phyloP scores from a whole-genome alignment of 2,113 vertebrate genomes.

The Ophiodon elongatus region DNA sequence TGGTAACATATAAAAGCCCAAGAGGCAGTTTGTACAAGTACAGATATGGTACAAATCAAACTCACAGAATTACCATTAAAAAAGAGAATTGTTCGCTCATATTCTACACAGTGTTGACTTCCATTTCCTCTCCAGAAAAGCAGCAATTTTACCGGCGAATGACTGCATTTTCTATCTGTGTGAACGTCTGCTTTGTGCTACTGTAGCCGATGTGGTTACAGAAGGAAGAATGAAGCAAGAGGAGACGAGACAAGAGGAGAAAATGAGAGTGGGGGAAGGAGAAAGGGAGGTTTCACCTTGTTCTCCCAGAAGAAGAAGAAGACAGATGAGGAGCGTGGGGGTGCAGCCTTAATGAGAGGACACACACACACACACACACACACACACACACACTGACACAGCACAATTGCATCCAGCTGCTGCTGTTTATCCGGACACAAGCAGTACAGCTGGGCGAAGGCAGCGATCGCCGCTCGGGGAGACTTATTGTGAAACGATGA shows the following conservation, averaged over 20 bases:
- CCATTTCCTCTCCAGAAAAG: background rate
- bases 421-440: slow-evolving; percentile 72
- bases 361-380: slow-evolving; percentile 29
- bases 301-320: slow-evolving; percentile 25
- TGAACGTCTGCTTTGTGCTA: background rate
- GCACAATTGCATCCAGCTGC: slow-evolving; percentile 80
- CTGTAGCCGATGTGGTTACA: background rate
- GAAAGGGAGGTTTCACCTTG: slow-evolving; percentile 9
- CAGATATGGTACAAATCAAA: background rate
- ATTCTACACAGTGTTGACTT: background rate
- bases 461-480: slow-evolving; percentile 16
- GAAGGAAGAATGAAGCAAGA: background rate
- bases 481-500: background rate
- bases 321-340: slow-evolving; percentile 42
- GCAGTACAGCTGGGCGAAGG: slow-evolving; percentile 60
- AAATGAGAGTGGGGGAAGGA: too few relatives aligned
- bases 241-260: background rate
- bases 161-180: background rate
- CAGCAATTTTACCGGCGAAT: too few relatives aligned
- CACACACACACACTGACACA: slow-evolving; percentile 61
- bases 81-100: background rate
- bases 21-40: background rate
- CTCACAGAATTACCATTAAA: background rate
- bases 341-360: slow-evolving; percentile 38
- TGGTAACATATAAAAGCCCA: background rate